phyloP scores from a whole-genome alignment of 2,113 vertebrate genomes.

The Catharus fuscescens region DNA sequence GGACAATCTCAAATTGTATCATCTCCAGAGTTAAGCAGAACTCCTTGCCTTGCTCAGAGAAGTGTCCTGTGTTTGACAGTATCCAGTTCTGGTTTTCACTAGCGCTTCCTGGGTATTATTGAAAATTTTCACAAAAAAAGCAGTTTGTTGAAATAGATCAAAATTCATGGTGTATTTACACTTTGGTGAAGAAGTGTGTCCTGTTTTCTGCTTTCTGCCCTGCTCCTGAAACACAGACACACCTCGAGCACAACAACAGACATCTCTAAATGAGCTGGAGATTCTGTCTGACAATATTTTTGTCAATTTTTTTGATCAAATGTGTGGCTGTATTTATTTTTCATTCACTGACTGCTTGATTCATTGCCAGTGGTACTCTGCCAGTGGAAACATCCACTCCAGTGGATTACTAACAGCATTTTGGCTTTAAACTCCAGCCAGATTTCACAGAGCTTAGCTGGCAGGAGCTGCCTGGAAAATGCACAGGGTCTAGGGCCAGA shows the following conservation, averaged over 20 bases:
- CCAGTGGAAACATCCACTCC: constrained; percentile 18
- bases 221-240: not conserved
- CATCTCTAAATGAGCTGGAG: not conserved
- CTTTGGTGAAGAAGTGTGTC: not conserved
- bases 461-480: not conserved
- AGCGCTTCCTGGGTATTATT: not conserved
- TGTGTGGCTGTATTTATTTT: not conserved
- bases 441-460: not conserved
- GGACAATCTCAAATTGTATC: not conserved
- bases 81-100: not conserved
- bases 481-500: not conserved
- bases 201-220: not conserved
- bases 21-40: not conserved
- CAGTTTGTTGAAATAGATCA: not conserved
- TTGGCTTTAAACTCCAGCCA: not conserved
- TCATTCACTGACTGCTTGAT: constrained; percentile 16
- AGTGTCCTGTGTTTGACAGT: not conserved
- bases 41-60: not conserved
- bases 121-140: not conserved
- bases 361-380: not conserved
- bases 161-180: not conserved
- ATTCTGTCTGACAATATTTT: constrained; percentile 35
- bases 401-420: not conserved
- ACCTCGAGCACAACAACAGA: not conserved
- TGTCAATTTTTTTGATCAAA: not conserved